Base-by-base conservation (phyloP, 2,797 vertebrate genomes). In the Chaunax sp. region DNA sequence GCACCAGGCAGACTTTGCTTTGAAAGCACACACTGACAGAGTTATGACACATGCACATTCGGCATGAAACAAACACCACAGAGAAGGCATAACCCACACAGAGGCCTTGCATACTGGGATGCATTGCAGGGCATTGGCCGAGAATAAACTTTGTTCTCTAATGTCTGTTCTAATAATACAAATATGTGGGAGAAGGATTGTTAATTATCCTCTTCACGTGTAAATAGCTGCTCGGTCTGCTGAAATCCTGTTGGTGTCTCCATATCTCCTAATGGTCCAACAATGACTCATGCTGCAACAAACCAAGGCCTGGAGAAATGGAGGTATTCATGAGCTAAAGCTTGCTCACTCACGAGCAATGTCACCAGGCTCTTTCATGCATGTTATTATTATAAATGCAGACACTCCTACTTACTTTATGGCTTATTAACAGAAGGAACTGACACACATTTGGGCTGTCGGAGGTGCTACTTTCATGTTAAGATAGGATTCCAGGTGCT, bases 121-220 rank as follows among this genome's bases (percentile, higher is more conserved):
- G 41, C 61, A 30, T 5, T 68, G 74, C 14, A 15, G 77, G 66
- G 66, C 51, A 11, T 47, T 72, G 72, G 72, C 67, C 57, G 61
- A 41, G 77, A 82, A 82, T 72, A 55, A 68, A 73, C 72, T 69
- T 78, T 69, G 68, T 13, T 41, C 65, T 64, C 60, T 59, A 23
- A 69, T 69, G 73, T 62, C 68, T 63, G 38, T 57, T 79, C 83
- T 75, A 83, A 82, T 84, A 90, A 88, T 89, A 92, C 75, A 82
- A 47, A 53, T 67, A 88, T 67, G 87, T 90, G 82, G 86, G 86
- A 83, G 82, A 83, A 80, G 54, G 64, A 47, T 25, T 45, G 79
- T 72, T 88, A 90, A 92, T 93, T 89, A 89, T 87, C 82, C 87
- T 78, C 83, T 82, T 89, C 82, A 83, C 75, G 67, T 87, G 89